phyloP scores from a whole-genome alignment of 2,888 invertebrate genomes.

The Tupiocoris notatus region DNA sequence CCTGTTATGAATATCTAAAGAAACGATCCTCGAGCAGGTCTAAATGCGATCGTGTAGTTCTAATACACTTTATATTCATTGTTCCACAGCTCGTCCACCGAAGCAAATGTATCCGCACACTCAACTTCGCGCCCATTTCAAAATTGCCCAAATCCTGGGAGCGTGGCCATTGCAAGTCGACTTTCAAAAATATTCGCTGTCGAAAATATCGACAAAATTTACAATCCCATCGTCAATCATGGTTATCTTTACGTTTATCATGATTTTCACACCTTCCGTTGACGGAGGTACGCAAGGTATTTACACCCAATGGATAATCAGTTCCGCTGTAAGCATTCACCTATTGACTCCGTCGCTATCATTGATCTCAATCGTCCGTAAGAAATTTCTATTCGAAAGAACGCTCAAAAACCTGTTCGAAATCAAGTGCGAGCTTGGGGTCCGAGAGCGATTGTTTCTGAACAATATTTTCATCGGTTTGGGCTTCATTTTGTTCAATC shows the following conservation, averaged over 20 bases:
- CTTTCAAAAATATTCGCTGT: background rate
- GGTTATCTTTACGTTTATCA: background rate
- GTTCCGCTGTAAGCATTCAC: background rate
- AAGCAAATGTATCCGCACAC: too few relatives aligned
- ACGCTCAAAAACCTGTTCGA: background rate
- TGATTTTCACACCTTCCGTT: background rate
- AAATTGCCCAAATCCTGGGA: background rate
- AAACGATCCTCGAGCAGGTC: too few relatives aligned
- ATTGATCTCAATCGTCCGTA: background rate
- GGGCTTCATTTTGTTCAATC: background rate
- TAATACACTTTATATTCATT: too few relatives aligned
- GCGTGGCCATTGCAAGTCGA: background rate
- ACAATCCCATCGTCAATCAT: background rate
- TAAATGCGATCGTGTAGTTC: too few relatives aligned
- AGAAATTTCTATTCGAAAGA: background rate
- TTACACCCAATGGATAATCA: background rate
- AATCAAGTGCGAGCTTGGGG: background rate
- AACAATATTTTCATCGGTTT: background rate
- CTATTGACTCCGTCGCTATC: background rate
- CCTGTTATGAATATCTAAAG: too few relatives aligned
- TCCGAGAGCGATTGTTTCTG: background rate
- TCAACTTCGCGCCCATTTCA: background rate
- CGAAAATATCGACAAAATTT: background rate
- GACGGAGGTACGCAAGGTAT: background rate
- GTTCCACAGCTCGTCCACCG: too few relatives aligned